Conservation (phyloP, 2,888 invertebrate species). For the Eilema griseolum region DNA sequence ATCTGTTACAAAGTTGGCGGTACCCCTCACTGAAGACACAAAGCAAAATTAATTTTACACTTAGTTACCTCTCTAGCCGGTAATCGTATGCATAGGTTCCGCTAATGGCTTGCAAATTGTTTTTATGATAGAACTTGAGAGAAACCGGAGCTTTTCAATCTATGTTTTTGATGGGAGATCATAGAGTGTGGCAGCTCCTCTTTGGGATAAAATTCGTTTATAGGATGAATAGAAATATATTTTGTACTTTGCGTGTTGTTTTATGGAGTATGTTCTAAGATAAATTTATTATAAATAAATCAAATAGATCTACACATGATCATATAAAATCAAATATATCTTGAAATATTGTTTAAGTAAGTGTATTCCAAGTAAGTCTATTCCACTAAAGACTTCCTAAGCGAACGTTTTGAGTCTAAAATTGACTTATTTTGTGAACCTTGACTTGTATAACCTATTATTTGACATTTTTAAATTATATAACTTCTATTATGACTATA, state of each 20-base stretch:
- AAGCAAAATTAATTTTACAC: slow-evolving; percentile 50
- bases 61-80: slow-evolving; percentile 35
- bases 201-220: background rate
- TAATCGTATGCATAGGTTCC: slow-evolving; percentile 46
- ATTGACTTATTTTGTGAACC: too few species aligned
- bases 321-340: too few species aligned
- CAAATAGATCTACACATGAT: too few species aligned
- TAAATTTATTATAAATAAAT: too few species aligned
- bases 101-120: slow-evolving; percentile 41
- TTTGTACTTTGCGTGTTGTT: background rate
- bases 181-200: background rate
- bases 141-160: background rate
- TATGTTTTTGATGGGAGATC: background rate
- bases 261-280: background rate
- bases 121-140: slow-evolving; percentile 14
- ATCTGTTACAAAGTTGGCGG: slow-evolving; percentile 19
- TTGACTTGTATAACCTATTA: too few species aligned
- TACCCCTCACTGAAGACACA: slow-evolving; percentile 30
- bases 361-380: too few species aligned
- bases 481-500: too few species aligned
- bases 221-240: background rate
- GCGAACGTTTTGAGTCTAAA: too few species aligned
- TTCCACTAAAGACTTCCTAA: too few species aligned
- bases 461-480: too few species aligned
- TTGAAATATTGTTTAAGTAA: background rate